Evolutionary conservation across 2,888 invertebrate species (phyloP).

Genomic region (Drosophila anomelani): DNA sequence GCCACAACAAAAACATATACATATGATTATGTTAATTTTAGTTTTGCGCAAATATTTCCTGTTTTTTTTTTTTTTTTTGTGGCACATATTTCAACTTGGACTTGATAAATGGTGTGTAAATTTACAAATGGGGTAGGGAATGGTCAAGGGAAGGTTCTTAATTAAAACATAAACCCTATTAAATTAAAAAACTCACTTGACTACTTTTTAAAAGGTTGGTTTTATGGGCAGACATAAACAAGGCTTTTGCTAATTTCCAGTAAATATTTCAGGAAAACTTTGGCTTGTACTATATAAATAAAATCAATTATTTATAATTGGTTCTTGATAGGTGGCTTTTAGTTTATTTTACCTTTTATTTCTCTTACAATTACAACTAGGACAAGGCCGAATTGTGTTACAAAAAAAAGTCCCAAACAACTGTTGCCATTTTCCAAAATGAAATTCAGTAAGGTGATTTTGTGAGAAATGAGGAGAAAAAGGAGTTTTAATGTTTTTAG

Average conservation of each 20-base stretch:
- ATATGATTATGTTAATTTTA: constrained; percentile 13
- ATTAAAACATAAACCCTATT: constrained; percentile 3
- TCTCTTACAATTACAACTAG: not conserved
- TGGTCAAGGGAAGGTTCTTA: not conserved
- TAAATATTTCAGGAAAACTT: not conserved
- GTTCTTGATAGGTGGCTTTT: not conserved
- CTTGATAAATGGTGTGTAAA: constrained; percentile 11
- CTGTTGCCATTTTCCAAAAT: constrained; percentile 4
- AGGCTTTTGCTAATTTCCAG: not conserved
- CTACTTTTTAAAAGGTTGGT: constrained; percentile 2
- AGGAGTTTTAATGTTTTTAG: not conserved
- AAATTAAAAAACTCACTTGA: constrained; percentile 11
- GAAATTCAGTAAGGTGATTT: not conserved
- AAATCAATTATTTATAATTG: not conserved
- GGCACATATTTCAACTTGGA: constrained; percentile 6
- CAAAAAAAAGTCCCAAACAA: not conserved
- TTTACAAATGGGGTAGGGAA: not conserved
- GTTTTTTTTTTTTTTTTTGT: constrained; percentile 8
- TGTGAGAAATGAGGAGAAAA: not conserved
- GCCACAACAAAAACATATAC: not conserved
- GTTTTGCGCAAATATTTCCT: constrained; percentile 28
- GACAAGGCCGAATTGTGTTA: not conserved
- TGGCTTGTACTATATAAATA: not conserved
- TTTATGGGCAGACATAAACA: not conserved
- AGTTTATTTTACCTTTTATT: not conserved